Evolutionary conservation across 2,797 vertebrate species (phyloP).

Genomic region (Natrix natrix): DNA sequence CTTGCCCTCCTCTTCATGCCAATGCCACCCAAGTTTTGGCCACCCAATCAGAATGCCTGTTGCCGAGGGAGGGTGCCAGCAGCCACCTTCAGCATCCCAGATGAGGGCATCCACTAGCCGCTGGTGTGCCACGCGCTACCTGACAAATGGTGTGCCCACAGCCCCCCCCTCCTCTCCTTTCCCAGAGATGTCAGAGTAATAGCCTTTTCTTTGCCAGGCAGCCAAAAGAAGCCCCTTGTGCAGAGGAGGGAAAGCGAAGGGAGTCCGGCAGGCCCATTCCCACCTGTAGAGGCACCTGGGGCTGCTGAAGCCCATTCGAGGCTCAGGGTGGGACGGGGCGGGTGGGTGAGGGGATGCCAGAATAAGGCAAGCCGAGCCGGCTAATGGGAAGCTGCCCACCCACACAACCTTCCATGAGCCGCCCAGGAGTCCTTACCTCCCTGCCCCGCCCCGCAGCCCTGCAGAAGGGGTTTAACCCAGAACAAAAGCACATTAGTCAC

Average conservation of each 20-base stretch:
- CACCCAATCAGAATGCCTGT: not conserved
- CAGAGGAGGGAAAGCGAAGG: not conserved
- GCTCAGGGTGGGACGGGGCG: not conserved
- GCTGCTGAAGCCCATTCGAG: not conserved
- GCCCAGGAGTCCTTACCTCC: slow-evolving; percentile 23
- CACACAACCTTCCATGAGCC: slow-evolving; percentile 40
- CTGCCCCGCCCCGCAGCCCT: slow-evolving; percentile 52
- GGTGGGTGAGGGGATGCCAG: fast-evolving
- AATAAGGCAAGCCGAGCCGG: slow-evolving; percentile 50
- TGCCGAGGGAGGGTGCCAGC: not conserved
- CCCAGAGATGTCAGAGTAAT: not conserved
- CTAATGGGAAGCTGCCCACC: slow-evolving; percentile 47
- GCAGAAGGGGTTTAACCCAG: slow-evolving; percentile 55
- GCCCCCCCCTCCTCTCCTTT: not conserved
- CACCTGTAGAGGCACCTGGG: not conserved
- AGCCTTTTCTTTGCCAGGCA: too few relatives aligned
- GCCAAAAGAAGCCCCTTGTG: not conserved
- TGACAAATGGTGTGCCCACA: not conserved
- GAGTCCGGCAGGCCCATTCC: not conserved
- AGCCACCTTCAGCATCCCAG: not conserved
- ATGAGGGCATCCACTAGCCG: not conserved
- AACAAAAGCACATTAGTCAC: slow-evolving; percentile 68
- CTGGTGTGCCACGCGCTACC: too few relatives aligned
- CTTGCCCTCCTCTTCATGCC: not conserved
- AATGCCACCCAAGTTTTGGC: too few relatives aligned